Evolutionary conservation across 2,888 invertebrate species (phyloP).

Genomic region (Drosophila tanythrix): DNA sequence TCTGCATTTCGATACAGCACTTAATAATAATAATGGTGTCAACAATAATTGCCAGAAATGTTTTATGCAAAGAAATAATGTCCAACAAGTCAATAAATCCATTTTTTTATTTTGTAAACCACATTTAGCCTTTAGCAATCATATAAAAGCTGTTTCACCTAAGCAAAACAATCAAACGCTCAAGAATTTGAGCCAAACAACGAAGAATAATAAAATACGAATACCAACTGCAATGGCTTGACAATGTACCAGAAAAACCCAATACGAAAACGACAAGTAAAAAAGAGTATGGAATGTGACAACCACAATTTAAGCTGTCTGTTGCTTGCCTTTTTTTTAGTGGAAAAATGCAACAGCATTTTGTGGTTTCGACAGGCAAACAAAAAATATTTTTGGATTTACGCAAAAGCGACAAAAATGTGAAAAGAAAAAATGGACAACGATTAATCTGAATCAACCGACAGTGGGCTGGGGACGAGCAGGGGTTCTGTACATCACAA

Average conservation of each 20-base stretch:
- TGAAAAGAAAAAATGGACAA: constrained; percentile 1
- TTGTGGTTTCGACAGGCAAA: constrained; percentile 32
- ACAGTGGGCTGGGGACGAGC: background rate
- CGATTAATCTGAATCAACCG: constrained; percentile 59
- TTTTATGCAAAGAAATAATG: background rate
- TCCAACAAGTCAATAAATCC: background rate
- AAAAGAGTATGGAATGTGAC: constrained; percentile 30
- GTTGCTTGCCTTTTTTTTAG: constrained; percentile 22
- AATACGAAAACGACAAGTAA: background rate
- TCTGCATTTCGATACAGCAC: background rate
- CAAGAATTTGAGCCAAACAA: constrained; percentile 11
- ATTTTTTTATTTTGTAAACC: too few species aligned
- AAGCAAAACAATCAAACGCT: constrained; percentile 12
- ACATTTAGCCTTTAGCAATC: background rate
- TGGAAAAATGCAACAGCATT: constrained; percentile 27
- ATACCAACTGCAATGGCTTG: background rate
- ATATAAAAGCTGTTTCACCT: constrained; percentile 15
- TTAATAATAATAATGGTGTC: background rate
- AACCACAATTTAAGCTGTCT: constrained; percentile 33
- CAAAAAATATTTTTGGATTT: constrained; percentile 22
- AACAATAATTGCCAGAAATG: background rate
- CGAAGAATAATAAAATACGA: constrained; percentile 1
- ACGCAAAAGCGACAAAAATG: background rate
- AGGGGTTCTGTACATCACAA: constrained; percentile 25
- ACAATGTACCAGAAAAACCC: background rate